A percentile compares a stretch with the other conserved stretches of the same genome.
Evolutionary conservation across 2,797 vertebrate species (phyloP).

Genomic region (Toxotes lorentzi): DNA sequence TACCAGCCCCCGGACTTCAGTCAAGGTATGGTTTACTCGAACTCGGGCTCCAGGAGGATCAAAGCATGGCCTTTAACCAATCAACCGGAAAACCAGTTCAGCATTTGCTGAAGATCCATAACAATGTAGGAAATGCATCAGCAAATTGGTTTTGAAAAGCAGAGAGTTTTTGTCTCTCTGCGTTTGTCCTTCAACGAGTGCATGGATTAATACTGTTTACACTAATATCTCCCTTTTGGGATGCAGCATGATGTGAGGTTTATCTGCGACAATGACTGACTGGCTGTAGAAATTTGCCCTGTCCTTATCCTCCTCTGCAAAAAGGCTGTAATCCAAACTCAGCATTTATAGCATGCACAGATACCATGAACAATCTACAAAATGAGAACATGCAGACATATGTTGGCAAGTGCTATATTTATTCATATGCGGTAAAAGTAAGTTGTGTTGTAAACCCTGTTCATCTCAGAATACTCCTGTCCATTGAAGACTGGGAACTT

Average conservation of each 20-base stretch:
- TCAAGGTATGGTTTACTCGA: conserved; percentile 1
- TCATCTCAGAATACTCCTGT: not conserved
- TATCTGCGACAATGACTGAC: not conserved
- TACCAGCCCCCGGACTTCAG: not conserved
- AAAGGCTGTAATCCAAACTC: not conserved
- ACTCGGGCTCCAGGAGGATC: not conserved
- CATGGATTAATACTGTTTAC: conserved; percentile 7
- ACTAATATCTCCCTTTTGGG: not conserved
- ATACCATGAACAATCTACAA: not conserved
- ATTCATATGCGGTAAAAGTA: not conserved
- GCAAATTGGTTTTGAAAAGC: not conserved
- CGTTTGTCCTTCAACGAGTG: not conserved
- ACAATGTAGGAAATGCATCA: conserved; percentile 1
- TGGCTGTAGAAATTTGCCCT: not conserved
- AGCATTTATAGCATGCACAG: not conserved
- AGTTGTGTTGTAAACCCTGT: not conserved
- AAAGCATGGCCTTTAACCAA: not conserved
- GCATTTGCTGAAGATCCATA: conserved; percentile 8
- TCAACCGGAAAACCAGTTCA: conserved; percentile 3
- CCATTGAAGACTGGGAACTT: not conserved
- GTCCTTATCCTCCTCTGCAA: not conserved
- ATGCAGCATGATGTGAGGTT: not conserved
- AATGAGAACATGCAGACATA: not conserved
- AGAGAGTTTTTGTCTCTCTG: not conserved
- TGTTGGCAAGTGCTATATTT: not conserved